Base-by-base conservation (phyloP, 2,888 invertebrate genomes). In the Ophonus ardosiacus region DNA sequence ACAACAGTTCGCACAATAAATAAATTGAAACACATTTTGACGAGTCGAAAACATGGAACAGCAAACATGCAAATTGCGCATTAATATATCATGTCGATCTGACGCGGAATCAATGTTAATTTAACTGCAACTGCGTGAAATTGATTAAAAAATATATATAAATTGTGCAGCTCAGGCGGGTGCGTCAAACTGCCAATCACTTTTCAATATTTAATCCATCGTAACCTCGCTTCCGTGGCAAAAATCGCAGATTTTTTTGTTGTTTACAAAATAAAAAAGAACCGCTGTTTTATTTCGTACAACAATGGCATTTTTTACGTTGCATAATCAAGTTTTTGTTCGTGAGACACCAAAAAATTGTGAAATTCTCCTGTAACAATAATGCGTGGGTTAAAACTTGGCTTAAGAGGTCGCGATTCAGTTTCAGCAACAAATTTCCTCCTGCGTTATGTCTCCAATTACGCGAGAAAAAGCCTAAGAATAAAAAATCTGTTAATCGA, bases 271-370 rank as follows among this genome's bases (percentile, higher is more conserved):
- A 78, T 63, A 78, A 63, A 78, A 59, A 76, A 76, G 63, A 78
- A 78, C 40, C 65, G 65, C 65, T 83, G 84, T 84, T 56, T 78
- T 74, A 65, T 84, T 63, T 78, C 65, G 78, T 78, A 43, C 65
- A 84, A 78, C 65, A 84, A 84, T 84, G 78, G 56, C 3, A 10
- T 61, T 82, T 84, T 84, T 84, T 84, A 74, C 59, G 71, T 18
- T 18, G 56, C 38, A 78, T 84, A 84, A 84, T 84, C 78, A 43
- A 84, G 78, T 84, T 84, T 84, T 84, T 84, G 63, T 78, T 78
- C 18, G 63, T n/a, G 21, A 71, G 40, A 61, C 61, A 71, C 71
- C 59, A 83, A 83, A 83, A 83, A 83, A 82, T 82, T 68, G 56
- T 51, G 40, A 82, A 82, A 82, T 68, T 82, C 57, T 17, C 15